phyloP scores from a whole-genome alignment of 2,113 vertebrate species.

The Anhinga anhinga region DNA sequence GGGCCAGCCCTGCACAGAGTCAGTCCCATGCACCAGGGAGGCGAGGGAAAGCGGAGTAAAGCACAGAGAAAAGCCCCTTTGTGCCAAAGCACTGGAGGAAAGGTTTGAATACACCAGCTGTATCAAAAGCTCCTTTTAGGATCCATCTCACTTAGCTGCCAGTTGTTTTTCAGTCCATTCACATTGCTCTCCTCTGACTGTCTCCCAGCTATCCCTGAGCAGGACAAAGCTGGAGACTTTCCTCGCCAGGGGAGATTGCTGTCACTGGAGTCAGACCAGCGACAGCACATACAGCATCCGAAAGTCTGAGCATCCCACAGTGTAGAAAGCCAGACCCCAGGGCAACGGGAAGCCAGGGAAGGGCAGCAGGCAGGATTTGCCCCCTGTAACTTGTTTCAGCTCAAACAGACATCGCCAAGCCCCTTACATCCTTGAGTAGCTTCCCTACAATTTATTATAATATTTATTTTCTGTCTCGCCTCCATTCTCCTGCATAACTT shows the following conservation, averaged over 20 bases:
- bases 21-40: not conserved
- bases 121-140: not conserved
- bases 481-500: not conserved
- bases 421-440: not conserved
- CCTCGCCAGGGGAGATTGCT: not conserved
- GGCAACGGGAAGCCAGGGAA: accelerated
- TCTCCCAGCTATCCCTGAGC: not conserved
- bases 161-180: not conserved
- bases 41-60: not conserved
- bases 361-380: not conserved
- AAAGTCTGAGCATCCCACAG: not conserved
- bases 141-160: not conserved
- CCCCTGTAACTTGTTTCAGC: not conserved
- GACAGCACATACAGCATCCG: not conserved
- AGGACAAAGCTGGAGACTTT: not conserved
- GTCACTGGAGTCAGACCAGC: not conserved
- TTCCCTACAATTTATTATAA: not conserved
- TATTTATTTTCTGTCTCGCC: not conserved
- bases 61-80: not conserved
- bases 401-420: not conserved
- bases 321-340: not conserved
- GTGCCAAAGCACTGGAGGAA: not conserved
- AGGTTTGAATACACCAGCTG: not conserved
- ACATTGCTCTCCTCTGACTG: not conserved
- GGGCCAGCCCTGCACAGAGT: not conserved